Evolutionary conservation across 2,888 invertebrate species (phyloP).

Genomic region (Apamea sordens): DNA sequence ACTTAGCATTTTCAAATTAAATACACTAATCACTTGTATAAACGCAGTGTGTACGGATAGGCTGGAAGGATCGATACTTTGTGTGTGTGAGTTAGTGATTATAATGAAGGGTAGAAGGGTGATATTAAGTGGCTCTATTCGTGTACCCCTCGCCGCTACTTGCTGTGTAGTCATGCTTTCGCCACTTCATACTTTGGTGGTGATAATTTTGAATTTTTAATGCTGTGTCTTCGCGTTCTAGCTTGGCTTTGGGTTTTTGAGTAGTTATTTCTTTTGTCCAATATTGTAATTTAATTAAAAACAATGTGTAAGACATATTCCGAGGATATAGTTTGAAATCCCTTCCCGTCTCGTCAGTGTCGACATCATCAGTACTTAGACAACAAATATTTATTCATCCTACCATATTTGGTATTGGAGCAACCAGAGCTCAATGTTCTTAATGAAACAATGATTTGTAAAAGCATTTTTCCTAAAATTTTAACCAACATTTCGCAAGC

Average conservation of each 20-base stretch:
- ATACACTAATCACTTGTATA: slow-evolving; percentile 90
- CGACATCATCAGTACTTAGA: not conserved
- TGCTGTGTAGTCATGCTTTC: slow-evolving; percentile 85
- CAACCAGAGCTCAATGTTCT: not conserved
- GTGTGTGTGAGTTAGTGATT: slow-evolving; percentile 87
- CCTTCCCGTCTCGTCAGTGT: not conserved
- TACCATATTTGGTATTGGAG: not conserved
- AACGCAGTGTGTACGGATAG: slow-evolving; percentile 83
- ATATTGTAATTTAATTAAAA: not conserved
- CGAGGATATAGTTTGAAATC: not conserved
- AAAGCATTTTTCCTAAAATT: slow-evolving; percentile 8
- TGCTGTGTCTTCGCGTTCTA: slow-evolving; percentile 17
- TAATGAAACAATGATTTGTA: not conserved
- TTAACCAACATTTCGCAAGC: slow-evolving; percentile 17
- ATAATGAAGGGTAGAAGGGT: slow-evolving; percentile 89
- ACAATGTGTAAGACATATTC: not conserved
- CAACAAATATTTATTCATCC: not conserved
- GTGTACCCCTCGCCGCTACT: slow-evolving; percentile 84
- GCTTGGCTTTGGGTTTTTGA: not conserved
- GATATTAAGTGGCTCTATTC: slow-evolving; percentile 90
- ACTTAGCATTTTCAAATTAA: slow-evolving; percentile 91
- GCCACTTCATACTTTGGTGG: slow-evolving; percentile 83
- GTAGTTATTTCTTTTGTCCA: not conserved
- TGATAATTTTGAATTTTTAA: slow-evolving; percentile 79
- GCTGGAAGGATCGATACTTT: slow-evolving; percentile 84